Conservation (phyloP, 2,113 vertebrate species). For the Lampris megalopsis region DNA sequence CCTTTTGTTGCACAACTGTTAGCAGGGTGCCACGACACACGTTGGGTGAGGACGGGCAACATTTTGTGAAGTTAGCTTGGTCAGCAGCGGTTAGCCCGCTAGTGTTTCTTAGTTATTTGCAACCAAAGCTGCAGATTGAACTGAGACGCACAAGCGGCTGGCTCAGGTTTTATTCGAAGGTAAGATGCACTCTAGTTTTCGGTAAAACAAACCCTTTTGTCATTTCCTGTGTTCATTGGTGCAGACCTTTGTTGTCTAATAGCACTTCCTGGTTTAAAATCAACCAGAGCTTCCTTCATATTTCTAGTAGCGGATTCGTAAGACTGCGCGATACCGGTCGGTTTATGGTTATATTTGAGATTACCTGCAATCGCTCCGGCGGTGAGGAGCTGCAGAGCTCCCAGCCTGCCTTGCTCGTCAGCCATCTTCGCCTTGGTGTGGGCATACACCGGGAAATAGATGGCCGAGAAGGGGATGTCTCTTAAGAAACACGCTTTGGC, state of each 20-base stretch:
- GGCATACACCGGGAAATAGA: slow-evolving; percentile 98
- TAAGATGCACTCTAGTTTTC: no score
- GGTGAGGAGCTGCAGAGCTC: slow-evolving; percentile 91
- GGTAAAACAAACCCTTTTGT: no score
- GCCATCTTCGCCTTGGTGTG: slow-evolving; percentile 90
- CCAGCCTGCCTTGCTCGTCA: slow-evolving; percentile 91
- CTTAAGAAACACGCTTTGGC: slow-evolving; percentile 99
- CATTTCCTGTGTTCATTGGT: no score
- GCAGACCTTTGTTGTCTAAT: background rate
- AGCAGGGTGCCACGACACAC: background rate
- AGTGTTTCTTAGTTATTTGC: no score
- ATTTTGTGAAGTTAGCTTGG: no score
- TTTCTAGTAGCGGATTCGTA: no score
- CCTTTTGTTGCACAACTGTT: no score
- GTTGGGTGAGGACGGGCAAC: background rate
- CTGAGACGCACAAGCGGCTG: no score
- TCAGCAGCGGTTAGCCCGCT: no score
- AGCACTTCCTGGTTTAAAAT: background rate
- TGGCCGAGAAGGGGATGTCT: slow-evolving; percentile 99
- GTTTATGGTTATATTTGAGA: background rate
- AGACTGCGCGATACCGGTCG: background rate
- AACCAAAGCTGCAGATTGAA: no score
- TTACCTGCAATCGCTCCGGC: slow-evolving; percentile 98
- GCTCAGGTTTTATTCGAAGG: no score
- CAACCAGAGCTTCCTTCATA: no score